Evolutionary conservation across 2,888 invertebrate species (phyloP), one percentile per base, ranked within the genome.

Genomic region (Leuctra nigra): DNA sequence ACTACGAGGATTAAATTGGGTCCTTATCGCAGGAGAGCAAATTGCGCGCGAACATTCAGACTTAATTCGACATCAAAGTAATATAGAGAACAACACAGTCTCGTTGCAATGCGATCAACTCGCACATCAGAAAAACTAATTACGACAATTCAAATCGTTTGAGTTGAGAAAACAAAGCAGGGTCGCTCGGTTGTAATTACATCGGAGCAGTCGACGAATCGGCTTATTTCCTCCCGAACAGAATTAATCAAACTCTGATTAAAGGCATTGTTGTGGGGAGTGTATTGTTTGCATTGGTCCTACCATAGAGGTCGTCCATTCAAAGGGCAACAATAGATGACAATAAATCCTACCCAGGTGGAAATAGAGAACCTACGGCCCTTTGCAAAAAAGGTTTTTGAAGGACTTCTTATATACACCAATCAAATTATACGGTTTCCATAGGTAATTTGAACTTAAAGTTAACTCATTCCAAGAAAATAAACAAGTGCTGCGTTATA

Each of bases 51-150:
- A 20, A 3, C 39, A 18, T 39, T 2, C 39, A 18, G 39, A 39
- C 39, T 39, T 39, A 39, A 39, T 39, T 39, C 39, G 18, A 39
- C 39, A 39, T 39, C 39, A 39, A 39, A 39, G 39, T 3, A 20
- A 4, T 3, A 9, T n/a, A n/a, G n/a, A n/a, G n/a, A n/a, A n/a
- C 36, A 13, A 16, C 36, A 39, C 16, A 39, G 11, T n/a, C 3
- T 4, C 38, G 16, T 38, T n/a, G 39, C 39, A 13, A 39, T 39
- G 6, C 39, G 39, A 39, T 39, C 16, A 18, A n/a, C n/a, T n/a
- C n/a, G n/a, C n/a, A n/a, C n/a, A n/a, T n/a, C n/a, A n/a, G n/a
- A n/a, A n/a, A n/a, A n/a, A n/a, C n/a, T n/a, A 4, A 14, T 39
- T 39, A 39, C 39, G 16, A 18, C 20, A 14, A 6, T 14, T 36